Conservation (phyloP, 2,888 invertebrate genomes). For the Chromoteleia sp. region DNA sequence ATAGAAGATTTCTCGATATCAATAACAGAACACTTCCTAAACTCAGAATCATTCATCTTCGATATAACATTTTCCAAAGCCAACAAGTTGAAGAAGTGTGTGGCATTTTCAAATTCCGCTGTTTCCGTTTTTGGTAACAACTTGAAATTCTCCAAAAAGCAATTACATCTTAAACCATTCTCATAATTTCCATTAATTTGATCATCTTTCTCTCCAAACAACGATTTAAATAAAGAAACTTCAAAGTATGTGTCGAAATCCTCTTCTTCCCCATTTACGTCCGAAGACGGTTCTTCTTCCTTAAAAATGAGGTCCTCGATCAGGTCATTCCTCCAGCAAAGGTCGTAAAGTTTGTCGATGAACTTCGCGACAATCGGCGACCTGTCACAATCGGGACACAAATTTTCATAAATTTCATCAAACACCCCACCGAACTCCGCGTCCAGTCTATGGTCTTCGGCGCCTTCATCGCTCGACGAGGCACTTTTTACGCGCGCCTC, state of each 20-base stretch:
- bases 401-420: slow-evolving; percentile 19
- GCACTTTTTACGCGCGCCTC: slow-evolving; percentile 49
- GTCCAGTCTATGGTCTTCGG: neutral
- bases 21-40: neutral
- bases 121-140: neutral
- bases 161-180: slow-evolving; percentile 1
- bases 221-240: slow-evolving; percentile 12
- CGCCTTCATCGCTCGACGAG: neutral
- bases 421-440: neutral
- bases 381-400: neutral
- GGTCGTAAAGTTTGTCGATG: slow-evolving; percentile 27
- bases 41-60: slow-evolving; percentile 21
- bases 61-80: slow-evolving; percentile 8
- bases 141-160: slow-evolving; percentile 16
- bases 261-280: neutral
- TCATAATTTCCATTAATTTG: neutral
- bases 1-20: neutral
- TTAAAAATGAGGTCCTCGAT: slow-evolving; percentile 1
- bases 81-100: slow-evolving; percentile 46
- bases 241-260: slow-evolving; percentile 13
- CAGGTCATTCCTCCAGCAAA: slow-evolving; percentile 21
- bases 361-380: neutral
- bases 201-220: slow-evolving; percentile 6
- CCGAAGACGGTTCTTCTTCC: neutral
- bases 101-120: slow-evolving; percentile 1